A percentile compares a stretch with the other conserved stretches of the same genome.
phyloP scores from a whole-genome alignment of 2,113 vertebrate genomes.

The Phocoena sinus region DNA sequence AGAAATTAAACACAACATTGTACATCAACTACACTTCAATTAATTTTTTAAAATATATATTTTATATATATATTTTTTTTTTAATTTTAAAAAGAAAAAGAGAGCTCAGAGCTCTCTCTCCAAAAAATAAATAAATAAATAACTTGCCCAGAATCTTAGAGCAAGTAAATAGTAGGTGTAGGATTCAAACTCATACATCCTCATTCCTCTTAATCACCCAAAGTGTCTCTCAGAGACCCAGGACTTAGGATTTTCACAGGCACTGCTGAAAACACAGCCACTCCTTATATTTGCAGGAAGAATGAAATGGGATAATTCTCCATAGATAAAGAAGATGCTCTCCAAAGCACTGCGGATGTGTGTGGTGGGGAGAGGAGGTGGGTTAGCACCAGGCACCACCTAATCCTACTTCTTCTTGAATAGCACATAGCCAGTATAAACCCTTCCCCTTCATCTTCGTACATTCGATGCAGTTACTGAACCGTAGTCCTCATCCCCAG shows the following conservation, averaged over 20 bases:
- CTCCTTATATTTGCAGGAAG: not conserved
- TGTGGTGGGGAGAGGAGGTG: not conserved
- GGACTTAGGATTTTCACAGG: not conserved
- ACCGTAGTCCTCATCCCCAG: accelerated
- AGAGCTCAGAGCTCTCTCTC: not conserved
- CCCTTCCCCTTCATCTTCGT: not conserved
- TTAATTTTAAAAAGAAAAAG: no score
- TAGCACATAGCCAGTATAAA: accelerated
- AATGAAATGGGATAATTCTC: not conserved
- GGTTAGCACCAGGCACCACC: accelerated
- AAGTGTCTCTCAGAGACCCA: not conserved
- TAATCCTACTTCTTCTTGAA: not conserved
- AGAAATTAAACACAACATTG: not conserved
- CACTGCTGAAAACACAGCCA: not conserved
- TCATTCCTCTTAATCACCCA: not conserved
- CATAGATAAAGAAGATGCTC: not conserved
- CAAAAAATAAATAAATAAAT: not conserved
- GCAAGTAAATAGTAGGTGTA: not conserved
- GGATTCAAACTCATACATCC: not conserved
- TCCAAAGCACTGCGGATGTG: not conserved
- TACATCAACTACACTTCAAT: not conserved
- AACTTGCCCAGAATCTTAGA: not conserved
- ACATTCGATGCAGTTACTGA: not conserved
- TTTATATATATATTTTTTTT: no score
- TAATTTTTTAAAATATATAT: not conserved